Evolutionary conservation across 1,140 invertebrate genomes (phyloP).

Genomic region (Hermetia illucens): DNA sequence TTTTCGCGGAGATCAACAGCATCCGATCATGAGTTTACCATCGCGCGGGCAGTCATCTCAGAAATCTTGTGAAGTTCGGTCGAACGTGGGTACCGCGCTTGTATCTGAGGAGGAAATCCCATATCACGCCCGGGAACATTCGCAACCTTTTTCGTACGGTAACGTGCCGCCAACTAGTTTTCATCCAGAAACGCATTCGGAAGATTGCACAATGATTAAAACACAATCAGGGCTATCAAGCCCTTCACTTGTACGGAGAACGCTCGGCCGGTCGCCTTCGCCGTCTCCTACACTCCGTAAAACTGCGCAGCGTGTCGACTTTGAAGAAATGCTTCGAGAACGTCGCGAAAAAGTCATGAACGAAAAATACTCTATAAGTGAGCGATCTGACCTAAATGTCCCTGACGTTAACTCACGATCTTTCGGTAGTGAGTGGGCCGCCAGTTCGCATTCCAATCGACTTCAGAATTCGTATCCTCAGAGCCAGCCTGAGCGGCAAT

Average conservation of each 20-base stretch:
- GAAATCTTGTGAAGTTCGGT: too few species aligned
- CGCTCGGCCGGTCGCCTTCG: conserved; percentile 11
- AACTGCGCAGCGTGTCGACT: conserved; percentile 18
- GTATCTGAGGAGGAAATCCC: conserved; percentile 36
- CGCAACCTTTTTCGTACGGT: conserved; percentile 66
- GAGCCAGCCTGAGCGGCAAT: too few species aligned
- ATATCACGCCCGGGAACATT: conserved; percentile 64
- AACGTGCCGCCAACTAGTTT: conserved; percentile 25
- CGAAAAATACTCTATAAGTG: conserved; percentile 10
- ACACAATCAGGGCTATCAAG: conserved; percentile 27
- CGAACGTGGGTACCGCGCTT: neutral
- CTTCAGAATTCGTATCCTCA: too few species aligned
- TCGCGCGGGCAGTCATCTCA: too few species aligned
- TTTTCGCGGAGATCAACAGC: too few species aligned
- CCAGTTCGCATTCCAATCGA: too few species aligned
- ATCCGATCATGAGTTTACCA: too few species aligned
- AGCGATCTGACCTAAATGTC: too few species aligned
- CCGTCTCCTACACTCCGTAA: conserved; percentile 5
- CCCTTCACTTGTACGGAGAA: conserved; percentile 30
- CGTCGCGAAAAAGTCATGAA: conserved; percentile 25
- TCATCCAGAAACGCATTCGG: neutral
- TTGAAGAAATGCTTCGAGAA: conserved; percentile 26
- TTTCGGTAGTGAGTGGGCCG: too few species aligned
- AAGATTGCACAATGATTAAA: conserved; percentile 19
- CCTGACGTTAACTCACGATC: too few species aligned